Percentiles rank a stretch among this genome's conserved stretches.
Conservation (phyloP, 2,888 invertebrate species). For the Conchocele bisecta region DNA sequence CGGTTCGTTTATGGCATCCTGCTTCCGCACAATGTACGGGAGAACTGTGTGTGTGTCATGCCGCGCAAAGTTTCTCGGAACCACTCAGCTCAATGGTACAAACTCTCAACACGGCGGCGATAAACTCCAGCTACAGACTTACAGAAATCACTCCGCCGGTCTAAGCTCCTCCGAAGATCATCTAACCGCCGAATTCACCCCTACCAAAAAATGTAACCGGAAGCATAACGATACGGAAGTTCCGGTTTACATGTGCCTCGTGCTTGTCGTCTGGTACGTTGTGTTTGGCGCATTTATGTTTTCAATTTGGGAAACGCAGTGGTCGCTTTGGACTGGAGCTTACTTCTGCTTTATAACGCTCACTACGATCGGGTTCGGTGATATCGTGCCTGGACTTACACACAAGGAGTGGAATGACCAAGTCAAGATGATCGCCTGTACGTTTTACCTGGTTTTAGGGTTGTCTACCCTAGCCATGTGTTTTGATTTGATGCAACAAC, state of each 20-base stretch:
- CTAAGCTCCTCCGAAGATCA: too few relatives aligned
- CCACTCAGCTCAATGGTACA: too few relatives aligned
- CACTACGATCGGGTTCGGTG: constrained; percentile 83
- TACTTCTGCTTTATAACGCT: constrained; percentile 83
- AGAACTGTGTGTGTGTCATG: constrained; percentile 50
- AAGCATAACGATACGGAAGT: constrained; percentile 84
- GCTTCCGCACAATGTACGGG: constrained; percentile 90
- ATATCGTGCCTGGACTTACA: constrained; percentile 81
- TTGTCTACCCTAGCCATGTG: constrained; percentile 83
- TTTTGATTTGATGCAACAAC: constrained; percentile 83
- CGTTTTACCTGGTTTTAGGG: constrained; percentile 82
- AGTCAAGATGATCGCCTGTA: constrained; percentile 77
- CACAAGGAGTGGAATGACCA: constrained; percentile 75
- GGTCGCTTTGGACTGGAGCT: constrained; percentile 93
- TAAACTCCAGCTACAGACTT: too few relatives aligned
- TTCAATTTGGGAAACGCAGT: constrained; percentile 95
- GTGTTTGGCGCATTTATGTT: constrained; percentile 96
- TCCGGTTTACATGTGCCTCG: constrained; percentile 93
- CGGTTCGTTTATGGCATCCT: constrained; percentile 95
- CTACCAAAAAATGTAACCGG: neutral
- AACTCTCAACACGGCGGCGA: too few relatives aligned
- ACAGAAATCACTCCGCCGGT: too few relatives aligned
- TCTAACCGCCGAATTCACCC: too few relatives aligned
- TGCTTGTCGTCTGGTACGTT: constrained; percentile 94
- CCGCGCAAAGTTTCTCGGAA: constrained; percentile 5